Evolutionary conservation across 2,113 vertebrate genomes (phyloP).

Genomic region (Ahaetulla prasina): DNA sequence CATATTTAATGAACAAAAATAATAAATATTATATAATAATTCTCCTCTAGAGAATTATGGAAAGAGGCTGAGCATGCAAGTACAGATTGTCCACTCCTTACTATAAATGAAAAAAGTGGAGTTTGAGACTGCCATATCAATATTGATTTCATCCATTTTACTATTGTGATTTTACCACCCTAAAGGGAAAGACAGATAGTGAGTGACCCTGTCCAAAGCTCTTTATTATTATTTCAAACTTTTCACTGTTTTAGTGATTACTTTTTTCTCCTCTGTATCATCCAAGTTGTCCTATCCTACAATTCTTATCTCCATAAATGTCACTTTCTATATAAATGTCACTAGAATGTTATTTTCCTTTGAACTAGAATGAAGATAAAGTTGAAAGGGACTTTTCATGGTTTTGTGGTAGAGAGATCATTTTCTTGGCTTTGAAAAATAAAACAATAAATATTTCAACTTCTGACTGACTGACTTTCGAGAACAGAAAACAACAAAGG

Average conservation of each 20-base stretch:
- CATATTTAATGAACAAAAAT: too few relatives aligned
- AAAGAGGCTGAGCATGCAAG: neutral
- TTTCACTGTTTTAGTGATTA: neutral
- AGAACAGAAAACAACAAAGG: neutral
- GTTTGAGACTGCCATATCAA: neutral
- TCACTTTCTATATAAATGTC: neutral
- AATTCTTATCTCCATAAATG: neutral
- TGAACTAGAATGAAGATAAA: neutral
- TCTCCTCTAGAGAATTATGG: too few relatives aligned
- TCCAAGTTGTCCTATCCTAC: neutral
- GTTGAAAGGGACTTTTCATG: neutral
- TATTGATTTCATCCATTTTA: neutral
- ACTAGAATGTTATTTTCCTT: neutral
- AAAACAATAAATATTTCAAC: conserved; percentile 18
- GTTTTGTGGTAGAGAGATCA: neutral
- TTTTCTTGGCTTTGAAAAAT: neutral
- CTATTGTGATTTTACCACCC: neutral
- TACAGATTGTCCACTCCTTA: neutral
- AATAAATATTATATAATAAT: neutral
- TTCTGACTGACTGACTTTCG: neutral
- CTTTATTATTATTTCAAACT: neutral
- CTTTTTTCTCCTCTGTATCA: neutral
- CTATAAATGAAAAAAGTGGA: neutral
- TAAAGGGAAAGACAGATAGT: neutral
- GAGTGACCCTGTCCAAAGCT: neutral